These are phyloP conservation scores for Fabriciana adippe DNA, from an alignment of 2,888 invertebrate species.

Conservation along the genomic window DNA sequence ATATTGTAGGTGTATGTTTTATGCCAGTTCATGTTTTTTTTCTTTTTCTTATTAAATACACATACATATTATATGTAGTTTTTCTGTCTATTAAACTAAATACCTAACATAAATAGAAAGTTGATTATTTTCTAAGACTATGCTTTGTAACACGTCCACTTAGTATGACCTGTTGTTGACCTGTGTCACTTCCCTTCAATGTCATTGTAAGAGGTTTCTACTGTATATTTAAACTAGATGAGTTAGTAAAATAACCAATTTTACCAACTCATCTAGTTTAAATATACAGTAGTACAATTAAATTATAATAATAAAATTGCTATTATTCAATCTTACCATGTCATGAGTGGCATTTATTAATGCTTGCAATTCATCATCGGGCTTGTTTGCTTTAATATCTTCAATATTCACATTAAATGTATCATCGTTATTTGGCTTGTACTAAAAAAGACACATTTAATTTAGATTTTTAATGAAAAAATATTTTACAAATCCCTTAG, in stretches of 20 bases:
- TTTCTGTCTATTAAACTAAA: no score
- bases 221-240: background rate
- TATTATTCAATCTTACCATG: conserved; percentile 67
- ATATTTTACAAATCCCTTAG: no score
- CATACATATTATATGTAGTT: no score
- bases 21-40: no score
- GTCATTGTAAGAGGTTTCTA: background rate
- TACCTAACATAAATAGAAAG: no score
- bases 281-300: no score
- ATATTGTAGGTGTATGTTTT: no score
- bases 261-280: no score
- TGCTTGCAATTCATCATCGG: conserved; percentile 80
- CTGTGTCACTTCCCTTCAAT: background rate
- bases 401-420: conserved; percentile 73
- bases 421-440: conserved; percentile 76
- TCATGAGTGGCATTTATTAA: conserved; percentile 85
- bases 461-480: no score
- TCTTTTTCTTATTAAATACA: no score
- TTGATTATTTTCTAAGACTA: background rate
- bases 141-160: conserved; percentile 2
- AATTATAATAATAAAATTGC: no score
- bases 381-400: conserved; percentile 67
- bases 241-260: no score
- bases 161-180: background rate
- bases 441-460: conserved; percentile 49